Evolutionary conservation across 2,113 vertebrate genomes (phyloP).

Genomic region (Apaloderma vittatum): DNA sequence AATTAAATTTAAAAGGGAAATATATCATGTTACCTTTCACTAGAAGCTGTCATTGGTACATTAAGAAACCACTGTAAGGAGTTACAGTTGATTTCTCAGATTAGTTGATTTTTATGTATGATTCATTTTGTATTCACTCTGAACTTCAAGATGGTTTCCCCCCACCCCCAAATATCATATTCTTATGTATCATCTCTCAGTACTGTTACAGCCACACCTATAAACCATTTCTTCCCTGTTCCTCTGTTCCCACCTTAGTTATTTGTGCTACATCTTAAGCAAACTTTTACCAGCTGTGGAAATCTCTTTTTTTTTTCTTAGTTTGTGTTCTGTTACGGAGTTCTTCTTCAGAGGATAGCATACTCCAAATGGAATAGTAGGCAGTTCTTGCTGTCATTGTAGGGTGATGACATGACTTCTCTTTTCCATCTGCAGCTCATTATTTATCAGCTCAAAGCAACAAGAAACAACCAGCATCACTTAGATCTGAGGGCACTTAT

Average conservation of each 20-base stretch:
- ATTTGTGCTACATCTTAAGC: background rate
- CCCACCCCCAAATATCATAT: background rate
- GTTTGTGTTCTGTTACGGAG: background rate
- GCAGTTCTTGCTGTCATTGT: background rate
- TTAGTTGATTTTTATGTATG: background rate
- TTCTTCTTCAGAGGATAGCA: background rate
- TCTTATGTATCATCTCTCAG: background rate
- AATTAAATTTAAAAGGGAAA: slow-evolving; percentile 4
- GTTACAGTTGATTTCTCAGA: background rate
- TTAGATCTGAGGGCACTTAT: background rate
- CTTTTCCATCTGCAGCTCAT: background rate
- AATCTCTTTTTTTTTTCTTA: background rate
- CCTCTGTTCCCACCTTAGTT: background rate
- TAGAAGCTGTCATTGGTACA: background rate
- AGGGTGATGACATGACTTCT: background rate
- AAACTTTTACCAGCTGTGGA: background rate
- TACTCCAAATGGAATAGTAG: background rate
- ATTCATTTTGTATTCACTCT: background rate
- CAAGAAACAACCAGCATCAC: background rate
- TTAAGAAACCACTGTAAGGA: background rate
- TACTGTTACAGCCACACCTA: background rate
- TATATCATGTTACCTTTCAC: background rate
- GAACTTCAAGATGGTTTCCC: background rate
- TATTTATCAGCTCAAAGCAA: background rate
- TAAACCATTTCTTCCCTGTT: background rate